phyloP scores from a whole-genome alignment of 2,888 invertebrate genomes.

The Yponomeuta evonymella region DNA sequence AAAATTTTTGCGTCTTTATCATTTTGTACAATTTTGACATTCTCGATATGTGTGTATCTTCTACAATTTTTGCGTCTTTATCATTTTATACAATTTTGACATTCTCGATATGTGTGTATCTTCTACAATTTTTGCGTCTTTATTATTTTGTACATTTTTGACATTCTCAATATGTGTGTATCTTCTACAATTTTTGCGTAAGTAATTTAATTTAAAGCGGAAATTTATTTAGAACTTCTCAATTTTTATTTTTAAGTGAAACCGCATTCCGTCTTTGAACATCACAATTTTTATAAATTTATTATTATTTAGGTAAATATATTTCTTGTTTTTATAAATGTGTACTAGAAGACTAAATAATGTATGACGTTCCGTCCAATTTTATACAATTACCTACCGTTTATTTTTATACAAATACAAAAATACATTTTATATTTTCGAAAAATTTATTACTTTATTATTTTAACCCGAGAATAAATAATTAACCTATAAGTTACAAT shows the following conservation, averaged over 20 bases:
- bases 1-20: too few species aligned
- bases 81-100: too few species aligned
- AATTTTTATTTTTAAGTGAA: neutral
- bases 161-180: too few species aligned
- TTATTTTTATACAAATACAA: neutral
- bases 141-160: too few species aligned
- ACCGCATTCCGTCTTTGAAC: neutral
- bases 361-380: neutral
- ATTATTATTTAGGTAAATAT: neutral
- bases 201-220: too few species aligned
- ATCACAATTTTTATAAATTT: neutral
- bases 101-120: too few species aligned
- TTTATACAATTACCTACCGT: neutral
- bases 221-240: neutral
- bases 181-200: too few species aligned
- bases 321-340: neutral
- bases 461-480: neutral
- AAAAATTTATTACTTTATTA: neutral
- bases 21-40: too few species aligned
- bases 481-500: neutral
- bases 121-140: too few species aligned
- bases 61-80: neutral
- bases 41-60: too few species aligned
- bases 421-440: constrained; percentile 4
- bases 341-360: too few species aligned